These are phyloP conservation scores for Temnothorax curvispinosus DNA, from an alignment of 1,140 invertebrate genomes.

Conservation along the genomic window DNA sequence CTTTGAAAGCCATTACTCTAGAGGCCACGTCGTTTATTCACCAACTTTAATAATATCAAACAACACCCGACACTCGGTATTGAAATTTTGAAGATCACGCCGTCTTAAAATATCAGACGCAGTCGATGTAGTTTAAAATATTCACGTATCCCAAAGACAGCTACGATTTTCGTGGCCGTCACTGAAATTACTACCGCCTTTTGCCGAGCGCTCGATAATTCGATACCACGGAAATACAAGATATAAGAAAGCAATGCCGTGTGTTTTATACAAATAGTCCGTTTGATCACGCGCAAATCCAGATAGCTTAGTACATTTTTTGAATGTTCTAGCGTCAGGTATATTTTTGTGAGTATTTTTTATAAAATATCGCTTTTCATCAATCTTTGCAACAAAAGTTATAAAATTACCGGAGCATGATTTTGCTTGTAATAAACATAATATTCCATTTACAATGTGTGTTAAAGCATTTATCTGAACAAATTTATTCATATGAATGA, in stretches of 20 bases:
- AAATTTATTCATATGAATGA: conserved; percentile 24
- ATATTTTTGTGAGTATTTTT: not conserved
- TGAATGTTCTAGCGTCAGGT: not conserved
- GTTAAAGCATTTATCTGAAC: conserved; percentile 13
- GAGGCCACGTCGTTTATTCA: conserved; percentile 35
- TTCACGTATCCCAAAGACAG: not conserved
- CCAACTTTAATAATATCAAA: conserved; percentile 17
- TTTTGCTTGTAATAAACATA: not conserved
- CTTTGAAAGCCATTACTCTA: conserved; percentile 38
- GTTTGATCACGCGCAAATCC: not conserved
- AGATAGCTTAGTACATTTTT: not conserved
- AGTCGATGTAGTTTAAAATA: not conserved
- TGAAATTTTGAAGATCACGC: conserved; percentile 18
- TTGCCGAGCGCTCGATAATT: not conserved
- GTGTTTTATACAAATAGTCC: not conserved
- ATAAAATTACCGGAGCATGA: conserved; percentile 6
- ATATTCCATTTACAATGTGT: conserved; percentile 2
- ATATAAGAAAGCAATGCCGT: not conserved
- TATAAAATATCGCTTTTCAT: not conserved
- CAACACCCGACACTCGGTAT: not conserved
- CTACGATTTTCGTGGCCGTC: not conserved
- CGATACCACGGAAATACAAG: not conserved
- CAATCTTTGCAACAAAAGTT: not conserved
- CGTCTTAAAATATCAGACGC: not conserved
- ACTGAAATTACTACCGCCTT: not conserved